Base-by-base conservation (phyloP, 1,140 invertebrate species). In the Dendrolimus kikuchii region DNA sequence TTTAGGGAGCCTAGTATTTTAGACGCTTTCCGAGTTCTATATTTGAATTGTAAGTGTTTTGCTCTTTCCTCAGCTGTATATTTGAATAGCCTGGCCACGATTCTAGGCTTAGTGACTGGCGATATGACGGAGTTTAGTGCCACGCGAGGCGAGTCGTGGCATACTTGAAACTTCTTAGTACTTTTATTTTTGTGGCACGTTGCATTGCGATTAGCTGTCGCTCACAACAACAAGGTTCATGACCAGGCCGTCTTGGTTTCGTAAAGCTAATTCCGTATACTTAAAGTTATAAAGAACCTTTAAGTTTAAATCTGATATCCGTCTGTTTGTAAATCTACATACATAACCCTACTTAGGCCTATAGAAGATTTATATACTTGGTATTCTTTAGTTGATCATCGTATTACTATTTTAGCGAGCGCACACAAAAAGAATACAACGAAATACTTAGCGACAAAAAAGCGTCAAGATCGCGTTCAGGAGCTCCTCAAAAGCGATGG, bases 401-500 rank as follows among this genome's bases (percentile, higher is more conserved):
- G n/a, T 49, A 4, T 9, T 9, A 45, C 43, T 9, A 40, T 71
- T 71, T 36, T 61, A 85, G 79, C 81, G 9, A 81, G 77, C 57
- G 80, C 73, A 59, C 65, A 70, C 54, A 78, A 67, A 56, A 80
- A 78, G 57, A 74, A 57, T 50, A 62, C 77, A 8, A 62, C 72
- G 5, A 83, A 83, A 55, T 85, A 72, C 54, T 55, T 85, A 40
- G 69, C 71, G n/a, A 85, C 80, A 23, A 80, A 79, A 47, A 85
- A 82, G 46, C 66, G 68, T 0, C 81, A 79, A 49, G 82, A 86
- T 36, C 66, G 70, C 5, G 64, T 86, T 7, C 68, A 83, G 43
- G 77, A 86, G 57, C 51, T 83, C 2, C 53, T 85, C 4, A 85
- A 85, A 43, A 73, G 71, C 23, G 81, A 85, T 49, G 73, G 80